These are phyloP conservation scores for Styela plicata DNA, from an alignment of 23 tunicate species.

Conservation along the genomic window DNA sequence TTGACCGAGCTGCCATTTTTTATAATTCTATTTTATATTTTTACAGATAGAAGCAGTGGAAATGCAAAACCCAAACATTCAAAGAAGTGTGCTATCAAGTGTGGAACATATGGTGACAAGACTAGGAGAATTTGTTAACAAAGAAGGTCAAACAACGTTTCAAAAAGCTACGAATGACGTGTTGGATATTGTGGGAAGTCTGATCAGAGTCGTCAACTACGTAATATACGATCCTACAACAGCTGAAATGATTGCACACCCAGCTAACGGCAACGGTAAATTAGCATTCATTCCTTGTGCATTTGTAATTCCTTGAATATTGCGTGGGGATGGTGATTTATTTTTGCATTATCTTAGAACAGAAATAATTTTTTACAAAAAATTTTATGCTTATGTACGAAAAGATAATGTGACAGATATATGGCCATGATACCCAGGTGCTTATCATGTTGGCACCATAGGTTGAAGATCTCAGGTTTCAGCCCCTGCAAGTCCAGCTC, in stretches of 20 bases:
- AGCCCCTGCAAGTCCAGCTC: too few species aligned
- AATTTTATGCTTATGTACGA: too few species aligned
- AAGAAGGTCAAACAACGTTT: slow-evolving; percentile 56
- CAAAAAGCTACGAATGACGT: slow-evolving; percentile 61
- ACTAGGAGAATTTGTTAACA: slow-evolving; percentile 53
- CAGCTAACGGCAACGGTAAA: neutral
- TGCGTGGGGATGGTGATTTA: too few species aligned
- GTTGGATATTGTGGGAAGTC: slow-evolving; percentile 69
- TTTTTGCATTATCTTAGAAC: too few species aligned
- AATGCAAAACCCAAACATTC: slow-evolving; percentile 53
- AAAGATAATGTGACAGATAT: too few species aligned
- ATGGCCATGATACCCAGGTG: too few species aligned
- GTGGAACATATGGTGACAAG: slow-evolving; percentile 39
- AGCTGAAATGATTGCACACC: slow-evolving; percentile 8
- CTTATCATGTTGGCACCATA: too few species aligned
- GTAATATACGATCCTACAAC: slow-evolving; percentile 37
- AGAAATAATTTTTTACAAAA: too few species aligned
- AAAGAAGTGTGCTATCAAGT: slow-evolving; percentile 39
- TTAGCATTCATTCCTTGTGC: neutral
- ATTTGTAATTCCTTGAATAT: neutral
- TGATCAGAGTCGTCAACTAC: slow-evolving; percentile 80
- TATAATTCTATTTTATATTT: neutral
- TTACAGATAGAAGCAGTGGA: slow-evolving; percentile 71
- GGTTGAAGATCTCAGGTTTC: too few species aligned
- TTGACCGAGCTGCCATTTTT: too few species aligned